phyloP scores from a whole-genome alignment of 2,113 vertebrate genomes.

The Dromiciops gliroides region DNA sequence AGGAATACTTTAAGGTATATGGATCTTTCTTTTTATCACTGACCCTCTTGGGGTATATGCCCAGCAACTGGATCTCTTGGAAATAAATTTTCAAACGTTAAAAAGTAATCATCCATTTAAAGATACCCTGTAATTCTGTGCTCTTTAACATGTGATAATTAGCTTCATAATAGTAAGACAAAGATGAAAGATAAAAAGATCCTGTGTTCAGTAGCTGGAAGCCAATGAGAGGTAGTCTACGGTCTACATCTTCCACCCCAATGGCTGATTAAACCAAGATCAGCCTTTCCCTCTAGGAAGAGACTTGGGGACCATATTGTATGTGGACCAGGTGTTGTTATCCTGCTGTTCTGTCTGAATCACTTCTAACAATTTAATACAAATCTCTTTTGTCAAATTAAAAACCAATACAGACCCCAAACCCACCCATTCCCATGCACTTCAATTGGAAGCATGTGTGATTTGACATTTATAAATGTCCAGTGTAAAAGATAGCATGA shows the following conservation, averaged over 20 bases:
- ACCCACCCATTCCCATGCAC: neutral
- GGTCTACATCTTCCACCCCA: conserved; percentile 55
- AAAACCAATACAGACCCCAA: neutral
- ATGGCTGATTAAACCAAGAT: neutral
- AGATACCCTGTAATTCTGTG: neutral
- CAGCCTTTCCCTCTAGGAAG: neutral
- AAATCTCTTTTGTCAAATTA: neutral
- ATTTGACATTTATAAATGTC: neutral
- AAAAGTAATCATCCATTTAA: neutral
- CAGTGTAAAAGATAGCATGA: neutral
- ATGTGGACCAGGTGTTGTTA: conserved; percentile 13
- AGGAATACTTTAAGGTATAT: neutral
- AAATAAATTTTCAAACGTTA: neutral
- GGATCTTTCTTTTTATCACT: neutral
- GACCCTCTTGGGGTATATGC: neutral
- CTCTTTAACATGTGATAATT: neutral
- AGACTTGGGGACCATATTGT: neutral
- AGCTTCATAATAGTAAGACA: conserved; percentile 22
- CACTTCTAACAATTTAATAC: conserved; percentile 13
- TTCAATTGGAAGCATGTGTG: neutral
- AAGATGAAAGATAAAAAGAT: neutral
- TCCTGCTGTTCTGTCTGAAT: neutral
- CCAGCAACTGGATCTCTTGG: neutral
- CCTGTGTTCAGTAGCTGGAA: conserved; percentile 71
- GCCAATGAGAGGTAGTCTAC: conserved; percentile 59